Conservation (phyloP, 2,113 vertebrate genomes). For the Megalops atlanticus region DNA sequence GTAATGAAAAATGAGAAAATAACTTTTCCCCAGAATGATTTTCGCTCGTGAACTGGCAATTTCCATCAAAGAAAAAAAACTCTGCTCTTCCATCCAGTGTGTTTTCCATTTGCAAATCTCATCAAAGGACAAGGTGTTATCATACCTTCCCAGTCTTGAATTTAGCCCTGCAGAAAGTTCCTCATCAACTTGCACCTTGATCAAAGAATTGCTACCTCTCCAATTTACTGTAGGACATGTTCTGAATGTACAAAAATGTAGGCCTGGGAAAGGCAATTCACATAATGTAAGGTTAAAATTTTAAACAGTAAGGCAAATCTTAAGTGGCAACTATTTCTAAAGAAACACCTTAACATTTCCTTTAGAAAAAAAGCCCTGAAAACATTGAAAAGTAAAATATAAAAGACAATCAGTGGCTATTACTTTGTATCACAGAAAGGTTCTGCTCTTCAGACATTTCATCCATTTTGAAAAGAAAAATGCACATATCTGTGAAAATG, state of each 20-base stretch:
- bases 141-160: neutral
- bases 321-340: neutral
- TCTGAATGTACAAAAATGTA: neutral
- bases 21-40: neutral
- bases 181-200: constrained; percentile 1
- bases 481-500: no score
- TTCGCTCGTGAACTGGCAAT: neutral
- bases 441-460: no score
- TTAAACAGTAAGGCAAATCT: neutral
- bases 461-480: no score
- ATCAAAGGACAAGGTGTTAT: neutral
- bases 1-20: neutral
- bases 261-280: neutral
- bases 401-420: no score
- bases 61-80: constrained; percentile 5
- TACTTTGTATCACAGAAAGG: no score
- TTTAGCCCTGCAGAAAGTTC: constrained; percentile 9
- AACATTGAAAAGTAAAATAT: no score
- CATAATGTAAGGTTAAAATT: neutral
- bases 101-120: neutral
- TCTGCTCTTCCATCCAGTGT: neutral
- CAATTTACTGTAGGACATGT: neutral
- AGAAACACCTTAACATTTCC: neutral
- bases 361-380: neutral
- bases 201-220: neutral